Conservation (phyloP, 2,113 vertebrate species). For the Pteropus alecto region DNA sequence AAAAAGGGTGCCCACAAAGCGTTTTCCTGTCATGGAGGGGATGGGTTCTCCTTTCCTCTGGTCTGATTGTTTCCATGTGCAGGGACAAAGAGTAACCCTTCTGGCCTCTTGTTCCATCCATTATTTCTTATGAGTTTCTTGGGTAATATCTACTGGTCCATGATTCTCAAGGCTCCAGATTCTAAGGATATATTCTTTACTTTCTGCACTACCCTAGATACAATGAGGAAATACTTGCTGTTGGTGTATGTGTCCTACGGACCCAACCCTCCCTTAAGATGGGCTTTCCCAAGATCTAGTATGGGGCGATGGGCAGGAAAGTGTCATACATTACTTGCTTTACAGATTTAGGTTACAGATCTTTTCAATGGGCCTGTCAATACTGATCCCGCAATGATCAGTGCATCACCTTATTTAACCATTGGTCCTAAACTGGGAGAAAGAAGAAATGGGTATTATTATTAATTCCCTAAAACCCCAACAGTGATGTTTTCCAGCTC, state of each 20-base stretch:
- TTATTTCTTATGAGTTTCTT: background rate
- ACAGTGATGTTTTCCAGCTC: background rate
- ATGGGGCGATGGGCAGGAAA: background rate
- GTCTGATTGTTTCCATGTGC: background rate
- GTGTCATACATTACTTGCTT: background rate
- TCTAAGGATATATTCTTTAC: background rate
- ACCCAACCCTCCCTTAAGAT: background rate
- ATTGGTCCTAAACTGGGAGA: background rate
- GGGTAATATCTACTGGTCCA: background rate
- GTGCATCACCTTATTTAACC: background rate
- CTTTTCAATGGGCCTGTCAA: background rate
- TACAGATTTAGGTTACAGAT: background rate
- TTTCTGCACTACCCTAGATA: background rate
- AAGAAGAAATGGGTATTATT: background rate
- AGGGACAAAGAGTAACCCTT: background rate
- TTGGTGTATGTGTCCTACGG: background rate
- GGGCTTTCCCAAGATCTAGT: background rate
- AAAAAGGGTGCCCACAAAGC: background rate
- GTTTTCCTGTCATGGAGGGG: background rate
- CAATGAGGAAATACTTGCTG: background rate
- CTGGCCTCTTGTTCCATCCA: background rate
- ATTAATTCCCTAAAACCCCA: background rate
- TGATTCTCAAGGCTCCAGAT: background rate
- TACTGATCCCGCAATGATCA: background rate
- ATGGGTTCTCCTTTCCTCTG: background rate